These are phyloP conservation scores for Apostichopus parvimensis DNA, from an alignment of 35 echinoderm and acorn worm species.

Conservation along the genomic window DNA sequence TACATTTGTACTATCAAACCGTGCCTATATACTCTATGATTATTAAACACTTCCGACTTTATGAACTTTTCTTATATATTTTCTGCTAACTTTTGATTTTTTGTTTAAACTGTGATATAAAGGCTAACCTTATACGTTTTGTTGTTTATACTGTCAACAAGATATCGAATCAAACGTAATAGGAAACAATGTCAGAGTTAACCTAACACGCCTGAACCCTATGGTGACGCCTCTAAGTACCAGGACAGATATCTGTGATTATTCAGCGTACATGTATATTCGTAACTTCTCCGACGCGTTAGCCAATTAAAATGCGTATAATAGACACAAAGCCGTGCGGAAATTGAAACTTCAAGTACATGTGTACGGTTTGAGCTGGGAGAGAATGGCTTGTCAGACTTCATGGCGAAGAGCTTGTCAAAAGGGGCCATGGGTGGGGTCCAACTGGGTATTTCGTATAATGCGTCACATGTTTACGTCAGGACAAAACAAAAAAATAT, in stretches of 20 bases:
- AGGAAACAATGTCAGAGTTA: constrained; percentile 26
- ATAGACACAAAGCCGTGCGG: constrained; percentile 36
- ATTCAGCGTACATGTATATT: not conserved
- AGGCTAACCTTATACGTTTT: no score
- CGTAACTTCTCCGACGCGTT: not conserved
- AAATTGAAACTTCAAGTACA: constrained; percentile 40
- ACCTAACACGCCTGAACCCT: constrained; percentile 27
- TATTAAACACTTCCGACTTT: no score
- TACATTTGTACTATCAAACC: no score
- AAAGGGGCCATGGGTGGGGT: constrained; percentile 35
- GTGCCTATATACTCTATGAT: no score
- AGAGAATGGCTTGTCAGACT: not conserved
- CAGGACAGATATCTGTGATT: not conserved
- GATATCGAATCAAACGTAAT: not conserved
- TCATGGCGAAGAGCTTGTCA: constrained; percentile 18
- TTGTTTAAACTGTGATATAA: no score
- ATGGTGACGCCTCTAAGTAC: constrained; percentile 37
- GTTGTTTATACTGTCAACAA: no score
- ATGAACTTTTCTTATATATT: no score
- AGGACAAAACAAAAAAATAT: not conserved
- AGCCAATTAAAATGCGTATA: constrained; percentile 44
- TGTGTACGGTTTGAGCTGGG: constrained; percentile 12
- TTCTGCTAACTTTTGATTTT: no score
- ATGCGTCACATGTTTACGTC: constrained; percentile 6
- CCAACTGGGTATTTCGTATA: constrained; percentile 1